Base-by-base conservation (phyloP, 92 coral and sea anemone genomes). In the Isaurus tuberculatus region DNA sequence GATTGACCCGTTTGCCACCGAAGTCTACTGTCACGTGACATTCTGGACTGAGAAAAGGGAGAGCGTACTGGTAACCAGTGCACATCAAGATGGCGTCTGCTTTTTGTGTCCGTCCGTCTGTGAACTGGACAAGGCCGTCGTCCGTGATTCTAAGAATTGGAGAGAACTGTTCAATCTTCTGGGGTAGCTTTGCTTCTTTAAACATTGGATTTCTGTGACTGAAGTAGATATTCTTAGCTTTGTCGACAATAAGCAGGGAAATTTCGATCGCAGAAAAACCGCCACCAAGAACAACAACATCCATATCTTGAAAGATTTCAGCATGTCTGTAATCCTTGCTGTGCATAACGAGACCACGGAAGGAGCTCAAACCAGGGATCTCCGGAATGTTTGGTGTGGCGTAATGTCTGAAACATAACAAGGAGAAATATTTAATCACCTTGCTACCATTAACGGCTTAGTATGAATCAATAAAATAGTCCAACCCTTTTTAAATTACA, bases 341-440 rank as follows among this genome's bases (percentile, higher is more conserved):
- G 90, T 94, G 98, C 83, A 94, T 84, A 0, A 92, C 90, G 3
- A 51, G 84, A 11, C 98, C 98, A 85, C 88, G 88, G 77, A 94
- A 94, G n/a, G 79, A 65, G 17, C 88, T 85, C 13, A 94, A 65
- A 31, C 98, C 98, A 36, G 93, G 90, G 40, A 92, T 79, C 13
- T 72, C 79, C 36, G 94, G 94, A 17, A 67, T 46, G 13, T 55
- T 53, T 19, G 94, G 94, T 32, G 70, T 89, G 34, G 88, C 85
- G 27, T 79, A 92, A 81, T 94, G 95, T 8, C 98, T 94, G 80
- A 22, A 55, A 55, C n/a, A n/a, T n/a, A n/a, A n/a, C n/a, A n/a
- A n/a, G n/a, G n/a, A n/a, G n/a, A n/a, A n/a, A n/a, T n/a, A n/a
- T n/a, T n/a, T n/a, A n/a, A n/a, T n/a, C n/a, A n/a, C n/a, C n/a